A percentile compares a stretch with the other conserved stretches of the same genome.
These are phyloP conservation scores for Holcopasites calliopsidis DNA, from an alignment of 1,140 invertebrate species.

Conservation along the genomic window DNA sequence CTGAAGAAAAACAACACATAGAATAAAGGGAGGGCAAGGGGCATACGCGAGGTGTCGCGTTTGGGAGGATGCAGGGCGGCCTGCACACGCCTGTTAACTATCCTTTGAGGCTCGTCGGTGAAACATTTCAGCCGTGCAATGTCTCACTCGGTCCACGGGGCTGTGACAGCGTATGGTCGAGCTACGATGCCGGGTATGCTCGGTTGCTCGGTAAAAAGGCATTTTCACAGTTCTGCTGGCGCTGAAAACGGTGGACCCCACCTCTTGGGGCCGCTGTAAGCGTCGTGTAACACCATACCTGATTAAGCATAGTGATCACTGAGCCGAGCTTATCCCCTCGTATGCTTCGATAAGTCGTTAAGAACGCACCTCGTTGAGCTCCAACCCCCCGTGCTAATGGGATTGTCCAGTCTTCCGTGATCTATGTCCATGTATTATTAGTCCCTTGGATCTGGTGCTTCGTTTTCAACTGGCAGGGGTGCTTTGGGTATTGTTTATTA, in stretches of 20 bases:
- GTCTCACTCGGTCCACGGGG: conserved; percentile 58
- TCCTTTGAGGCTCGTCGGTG: conserved; percentile 63
- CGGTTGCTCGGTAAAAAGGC: conserved; percentile 61
- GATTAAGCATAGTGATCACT: conserved; percentile 67
- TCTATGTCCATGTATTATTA: conserved; percentile 58
- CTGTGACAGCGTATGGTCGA: conserved; percentile 49
- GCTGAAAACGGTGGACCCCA: conserved; percentile 50
- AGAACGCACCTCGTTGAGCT: conserved; percentile 59
- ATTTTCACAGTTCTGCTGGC: conserved; percentile 59
- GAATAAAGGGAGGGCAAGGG: conserved; percentile 15
- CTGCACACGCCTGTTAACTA: conserved; percentile 56
- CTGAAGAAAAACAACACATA: background rate
- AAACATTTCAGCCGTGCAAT: conserved; percentile 61
- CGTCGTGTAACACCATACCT: conserved; percentile 58
- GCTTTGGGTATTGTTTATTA: conserved; percentile 2
- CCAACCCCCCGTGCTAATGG: conserved; percentile 33
- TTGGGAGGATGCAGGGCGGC: conserved; percentile 11
- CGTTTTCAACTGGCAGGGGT: background rate
- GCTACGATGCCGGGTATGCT: conserved; percentile 53
- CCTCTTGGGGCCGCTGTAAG: conserved; percentile 50
- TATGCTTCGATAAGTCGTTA: conserved; percentile 65
- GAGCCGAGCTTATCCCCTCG: conserved; percentile 55
- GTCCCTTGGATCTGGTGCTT: conserved; percentile 14
- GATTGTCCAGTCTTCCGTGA: conserved; percentile 54
- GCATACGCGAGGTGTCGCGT: background rate